Evolutionary conservation across 2,113 vertebrate species (phyloP).

Genomic region (Gallinago undulata): DNA sequence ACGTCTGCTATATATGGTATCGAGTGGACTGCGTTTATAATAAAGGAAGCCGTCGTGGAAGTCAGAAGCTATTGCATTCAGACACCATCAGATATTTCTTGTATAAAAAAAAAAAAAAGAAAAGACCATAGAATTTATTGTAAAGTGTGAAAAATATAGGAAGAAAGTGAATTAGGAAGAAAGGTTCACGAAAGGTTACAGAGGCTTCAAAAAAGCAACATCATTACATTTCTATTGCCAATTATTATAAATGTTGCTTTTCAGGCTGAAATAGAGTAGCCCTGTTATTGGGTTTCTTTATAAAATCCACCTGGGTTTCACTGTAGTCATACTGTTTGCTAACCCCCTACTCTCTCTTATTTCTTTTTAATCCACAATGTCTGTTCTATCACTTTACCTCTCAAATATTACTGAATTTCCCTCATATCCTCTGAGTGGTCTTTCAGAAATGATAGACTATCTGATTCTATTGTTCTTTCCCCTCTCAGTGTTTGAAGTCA

Average conservation of each 20-base stretch:
- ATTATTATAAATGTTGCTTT: not conserved
- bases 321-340: not conserved
- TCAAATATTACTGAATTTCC: slow-evolving; percentile 24
- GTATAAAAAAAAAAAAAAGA: not conserved
- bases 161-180: not conserved
- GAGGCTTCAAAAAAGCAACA: not conserved
- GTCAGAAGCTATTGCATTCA: not conserved
- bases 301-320: slow-evolving; percentile 13
- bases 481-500: not conserved
- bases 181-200: not conserved
- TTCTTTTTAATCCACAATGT: slow-evolving; percentile 9
- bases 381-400: slow-evolving; percentile 45
- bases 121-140: not conserved
- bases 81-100: not conserved
- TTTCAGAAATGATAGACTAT: slow-evolving; percentile 17
- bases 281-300: not conserved
- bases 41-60: not conserved
- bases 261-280: not conserved
- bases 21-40: not conserved
- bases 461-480: slow-evolving; percentile 1
- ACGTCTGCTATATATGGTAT: slow-evolving; percentile 40
- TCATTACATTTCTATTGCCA: not conserved
- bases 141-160: not conserved
- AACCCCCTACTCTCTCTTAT: not conserved
- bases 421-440: not conserved